A percentile compares a stretch with the other conserved stretches of the same genome.
Conservation (phyloP, 2,888 invertebrate species). For the Hirtodrosophila alboralis region DNA sequence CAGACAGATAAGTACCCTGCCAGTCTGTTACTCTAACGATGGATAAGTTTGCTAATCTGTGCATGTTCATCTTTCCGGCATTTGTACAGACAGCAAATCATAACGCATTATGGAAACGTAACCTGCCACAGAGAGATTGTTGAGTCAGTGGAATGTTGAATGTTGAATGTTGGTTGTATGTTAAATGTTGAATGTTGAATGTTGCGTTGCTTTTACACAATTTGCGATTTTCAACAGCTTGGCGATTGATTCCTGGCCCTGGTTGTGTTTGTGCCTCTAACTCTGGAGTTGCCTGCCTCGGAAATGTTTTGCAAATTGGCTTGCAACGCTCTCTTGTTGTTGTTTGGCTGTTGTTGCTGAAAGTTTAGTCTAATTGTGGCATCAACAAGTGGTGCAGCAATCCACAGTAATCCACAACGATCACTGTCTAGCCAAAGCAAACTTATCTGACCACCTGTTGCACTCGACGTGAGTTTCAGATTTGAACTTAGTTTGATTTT, state of each 20-base stretch:
- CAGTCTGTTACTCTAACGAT: not conserved
- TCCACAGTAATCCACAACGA: conserved; percentile 29
- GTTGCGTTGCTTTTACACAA: conserved; percentile 64
- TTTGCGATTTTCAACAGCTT: conserved; percentile 77
- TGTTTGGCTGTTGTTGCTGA: conserved; percentile 59
- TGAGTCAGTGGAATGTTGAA: conserved; percentile 26
- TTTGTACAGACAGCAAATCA: conserved; percentile 63
- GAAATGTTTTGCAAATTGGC: conserved; percentile 65
- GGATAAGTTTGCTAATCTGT: conserved; percentile 42
- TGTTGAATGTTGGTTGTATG: conserved; percentile 19
- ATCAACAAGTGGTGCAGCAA: conserved; percentile 59
- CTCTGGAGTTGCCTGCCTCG: conserved; percentile 25
- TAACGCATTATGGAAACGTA: conserved; percentile 67
- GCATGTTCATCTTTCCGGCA: conserved; percentile 71
- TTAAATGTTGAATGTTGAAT: conserved; percentile 32
- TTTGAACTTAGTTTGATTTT: conserved; percentile 24
- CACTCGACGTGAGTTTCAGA: conserved; percentile 32
- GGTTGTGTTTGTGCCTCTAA: conserved; percentile 18
- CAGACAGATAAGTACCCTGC: not conserved
- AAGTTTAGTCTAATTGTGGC: conserved; percentile 75
- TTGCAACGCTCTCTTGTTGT: conserved; percentile 65
- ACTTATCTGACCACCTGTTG: conserved; percentile 77
- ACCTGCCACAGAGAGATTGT: conserved; percentile 31
- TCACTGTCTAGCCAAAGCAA: conserved; percentile 39
- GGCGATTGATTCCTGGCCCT: conserved; percentile 71